Conservation (phyloP, 2,797 vertebrate species). For the Rhynchotus rufescens region DNA sequence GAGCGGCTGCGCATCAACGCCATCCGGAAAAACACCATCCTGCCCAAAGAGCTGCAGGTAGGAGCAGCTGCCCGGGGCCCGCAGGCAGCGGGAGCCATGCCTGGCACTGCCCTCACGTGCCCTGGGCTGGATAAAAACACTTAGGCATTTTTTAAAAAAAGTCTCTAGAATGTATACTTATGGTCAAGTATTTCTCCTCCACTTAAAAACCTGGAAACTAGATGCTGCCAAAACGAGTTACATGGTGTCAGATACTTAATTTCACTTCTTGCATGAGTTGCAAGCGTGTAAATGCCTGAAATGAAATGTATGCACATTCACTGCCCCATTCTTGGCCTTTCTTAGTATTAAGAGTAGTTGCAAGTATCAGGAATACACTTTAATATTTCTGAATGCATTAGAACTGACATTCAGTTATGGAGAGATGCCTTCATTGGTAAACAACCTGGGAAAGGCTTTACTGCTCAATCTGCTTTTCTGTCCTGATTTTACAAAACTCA, state of each 20-base stretch:
- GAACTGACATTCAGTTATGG: neutral
- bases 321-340: neutral
- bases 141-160: no score
- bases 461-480: neutral
- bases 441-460: neutral
- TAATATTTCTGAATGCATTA: rapidly evolving
- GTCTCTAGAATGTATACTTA: neutral
- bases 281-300: neutral
- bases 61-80: no score
- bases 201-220: neutral
- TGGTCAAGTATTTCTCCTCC: rapidly evolving
- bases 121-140: rapidly evolving
- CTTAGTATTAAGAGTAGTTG: neutral
- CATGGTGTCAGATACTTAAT: neutral
- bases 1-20: slow-evolving; percentile 92
- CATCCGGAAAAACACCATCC: slow-evolving; percentile 91
- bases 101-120: rapidly evolving
- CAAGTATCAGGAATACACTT: neutral
- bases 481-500: neutral
- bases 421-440: neutral
- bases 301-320: neutral
- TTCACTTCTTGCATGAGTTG: neutral
- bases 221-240: neutral
- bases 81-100: no score
- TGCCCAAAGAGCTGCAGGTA: slow-evolving; percentile 94